Conservation (phyloP, 2,113 vertebrate genomes). For the Callipepla squamata region DNA sequence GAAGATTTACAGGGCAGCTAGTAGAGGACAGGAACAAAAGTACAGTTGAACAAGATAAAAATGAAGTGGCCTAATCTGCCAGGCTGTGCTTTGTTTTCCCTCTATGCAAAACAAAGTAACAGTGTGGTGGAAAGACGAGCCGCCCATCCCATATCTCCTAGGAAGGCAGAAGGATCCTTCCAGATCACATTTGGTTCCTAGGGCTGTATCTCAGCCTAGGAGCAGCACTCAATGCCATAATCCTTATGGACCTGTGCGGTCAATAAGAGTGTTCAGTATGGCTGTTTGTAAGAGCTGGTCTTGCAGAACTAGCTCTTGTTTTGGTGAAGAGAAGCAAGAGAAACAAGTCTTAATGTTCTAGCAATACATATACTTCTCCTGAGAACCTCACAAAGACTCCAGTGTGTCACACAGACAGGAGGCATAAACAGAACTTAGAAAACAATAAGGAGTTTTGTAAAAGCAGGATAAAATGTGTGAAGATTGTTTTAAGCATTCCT, state of each 20-base stretch:
- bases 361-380: background rate
- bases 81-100: background rate
- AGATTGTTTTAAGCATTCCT: background rate
- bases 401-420: background rate
- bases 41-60: background rate
- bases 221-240: background rate
- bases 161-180: background rate
- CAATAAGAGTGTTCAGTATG: background rate
- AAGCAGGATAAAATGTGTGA: background rate
- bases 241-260: background rate
- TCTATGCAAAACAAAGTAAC: background rate
- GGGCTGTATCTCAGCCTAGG: background rate
- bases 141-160: background rate
- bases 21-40: background rate
- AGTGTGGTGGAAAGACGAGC: background rate
- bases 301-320: background rate
- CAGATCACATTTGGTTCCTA: background rate
- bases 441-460: background rate
- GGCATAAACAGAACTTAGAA: background rate
- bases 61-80: background rate
- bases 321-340: background rate
- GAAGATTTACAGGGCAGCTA: background rate
- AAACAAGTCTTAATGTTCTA: background rate
- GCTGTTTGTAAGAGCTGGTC: background rate
- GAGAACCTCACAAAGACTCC: background rate